Evolutionary conservation across 2,797 vertebrate genomes (phyloP).

Genomic region (Anas bahamensis): DNA sequence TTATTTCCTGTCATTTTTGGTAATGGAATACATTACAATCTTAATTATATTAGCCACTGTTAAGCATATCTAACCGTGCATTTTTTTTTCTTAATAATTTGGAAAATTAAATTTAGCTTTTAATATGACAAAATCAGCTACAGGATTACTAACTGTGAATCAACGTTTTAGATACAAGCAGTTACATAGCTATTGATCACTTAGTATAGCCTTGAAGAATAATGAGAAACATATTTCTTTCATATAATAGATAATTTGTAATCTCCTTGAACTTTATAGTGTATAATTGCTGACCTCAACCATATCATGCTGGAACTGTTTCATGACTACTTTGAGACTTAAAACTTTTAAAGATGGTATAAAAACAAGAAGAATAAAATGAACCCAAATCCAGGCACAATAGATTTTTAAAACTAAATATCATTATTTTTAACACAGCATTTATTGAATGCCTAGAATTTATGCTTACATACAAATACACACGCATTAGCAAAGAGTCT

Average conservation of each 20-base stretch:
- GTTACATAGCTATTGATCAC: background rate
- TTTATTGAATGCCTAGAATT: background rate
- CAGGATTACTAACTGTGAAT: conserved; percentile 41
- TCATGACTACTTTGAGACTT: background rate
- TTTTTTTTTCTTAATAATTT: conserved; percentile 28
- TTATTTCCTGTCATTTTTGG: conserved; percentile 31
- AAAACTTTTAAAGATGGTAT: background rate
- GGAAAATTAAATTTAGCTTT: conserved; percentile 67
- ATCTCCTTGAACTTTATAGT: conserved; percentile 2
- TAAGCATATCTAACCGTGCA: conserved; percentile 35
- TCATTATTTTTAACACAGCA: background rate
- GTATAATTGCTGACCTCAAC: background rate
- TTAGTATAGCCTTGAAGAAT: conserved; percentile 23
- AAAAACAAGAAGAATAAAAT: background rate
- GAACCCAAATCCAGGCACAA: background rate
- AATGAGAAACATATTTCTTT: conserved; percentile 38
- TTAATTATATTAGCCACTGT: conserved; percentile 49
- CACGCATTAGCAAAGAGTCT: background rate
- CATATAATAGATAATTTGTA: background rate
- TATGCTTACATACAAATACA: background rate
- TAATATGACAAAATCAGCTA: conserved; percentile 46
- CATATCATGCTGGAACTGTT: background rate
- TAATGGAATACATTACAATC: conserved; percentile 36
- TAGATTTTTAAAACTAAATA: background rate
- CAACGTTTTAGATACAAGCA: conserved; percentile 34